Conservation (phyloP, 1,140 invertebrate species). For the Drosophila varians region DNA sequence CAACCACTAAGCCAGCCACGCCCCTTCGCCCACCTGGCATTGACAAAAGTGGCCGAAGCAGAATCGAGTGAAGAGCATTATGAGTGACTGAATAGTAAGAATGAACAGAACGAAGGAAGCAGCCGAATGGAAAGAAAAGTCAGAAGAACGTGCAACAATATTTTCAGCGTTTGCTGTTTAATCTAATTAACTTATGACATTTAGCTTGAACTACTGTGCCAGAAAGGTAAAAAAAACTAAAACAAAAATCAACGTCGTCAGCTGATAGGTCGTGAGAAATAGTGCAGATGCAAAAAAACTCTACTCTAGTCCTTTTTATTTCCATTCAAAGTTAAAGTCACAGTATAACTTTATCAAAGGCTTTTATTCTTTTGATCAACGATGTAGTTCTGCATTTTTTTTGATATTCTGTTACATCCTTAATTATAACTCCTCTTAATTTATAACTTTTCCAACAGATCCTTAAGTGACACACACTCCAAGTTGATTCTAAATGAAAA, state of each 20-base stretch:
- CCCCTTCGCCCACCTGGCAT: slow-evolving; percentile 47
- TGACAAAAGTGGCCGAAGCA: slow-evolving; percentile 47
- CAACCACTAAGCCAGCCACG: slow-evolving; percentile 14
- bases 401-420: too few relatives aligned
- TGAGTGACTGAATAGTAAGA: slow-evolving; percentile 45
- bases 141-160: slow-evolving; percentile 44
- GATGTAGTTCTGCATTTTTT: too few relatives aligned
- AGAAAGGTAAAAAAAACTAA: slow-evolving; percentile 41
- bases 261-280: slow-evolving; percentile 13
- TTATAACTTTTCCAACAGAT: slow-evolving; percentile 17
- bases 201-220: slow-evolving; percentile 79
- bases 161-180: slow-evolving; percentile 55
- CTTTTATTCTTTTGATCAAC: too few relatives aligned
- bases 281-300: not conserved
- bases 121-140: not conserved
- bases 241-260: slow-evolving; percentile 2
- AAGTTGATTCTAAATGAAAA: slow-evolving; percentile 12
- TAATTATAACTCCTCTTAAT: slow-evolving; percentile 8
- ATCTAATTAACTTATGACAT: slow-evolving; percentile 80
- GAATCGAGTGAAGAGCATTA: slow-evolving; percentile 30
- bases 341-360: too few relatives aligned
- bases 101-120: slow-evolving; percentile 14
- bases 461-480: slow-evolving; percentile 16
- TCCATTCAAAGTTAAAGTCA: too few relatives aligned
- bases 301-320: too few relatives aligned